Percentiles rank a stretch among this genome's conserved stretches.
These are phyloP conservation scores for Ascaphus truei DNA, from an alignment of 2,113 vertebrate genomes.

Conservation along the genomic window DNA sequence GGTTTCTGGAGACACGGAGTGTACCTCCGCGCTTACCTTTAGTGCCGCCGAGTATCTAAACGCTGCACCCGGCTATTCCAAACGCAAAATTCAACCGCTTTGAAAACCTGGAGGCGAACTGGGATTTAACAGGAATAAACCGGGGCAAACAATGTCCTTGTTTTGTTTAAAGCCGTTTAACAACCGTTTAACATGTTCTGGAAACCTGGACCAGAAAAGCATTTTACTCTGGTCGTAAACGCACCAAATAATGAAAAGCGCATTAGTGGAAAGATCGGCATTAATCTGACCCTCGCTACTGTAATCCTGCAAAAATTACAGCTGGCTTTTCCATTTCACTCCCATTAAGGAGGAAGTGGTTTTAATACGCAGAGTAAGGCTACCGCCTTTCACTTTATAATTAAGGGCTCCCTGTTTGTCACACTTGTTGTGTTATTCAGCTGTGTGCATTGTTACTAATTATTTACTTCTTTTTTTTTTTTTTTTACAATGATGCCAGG, in stretches of 20 bases:
- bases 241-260: slow-evolving; percentile 55
- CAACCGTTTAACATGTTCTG: slow-evolving; percentile 56
- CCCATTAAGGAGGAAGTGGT: slow-evolving; percentile 55
- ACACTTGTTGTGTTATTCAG: slow-evolving; percentile 46
- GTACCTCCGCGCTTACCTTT: neutral
- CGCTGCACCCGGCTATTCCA: neutral
- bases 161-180: slow-evolving; percentile 55
- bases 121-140: neutral
- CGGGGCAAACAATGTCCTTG: slow-evolving; percentile 48
- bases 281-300: slow-evolving; percentile 53
- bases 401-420: slow-evolving; percentile 55
- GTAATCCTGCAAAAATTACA: slow-evolving; percentile 54
- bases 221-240: slow-evolving; percentile 56
- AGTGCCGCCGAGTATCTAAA: neutral
- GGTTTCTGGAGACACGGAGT: too few relatives aligned
- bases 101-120: neutral
- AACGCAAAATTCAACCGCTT: neutral
- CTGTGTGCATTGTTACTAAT: slow-evolving; percentile 48
- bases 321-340: slow-evolving; percentile 56
- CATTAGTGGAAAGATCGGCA: slow-evolving; percentile 59
- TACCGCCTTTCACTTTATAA: slow-evolving; percentile 53
- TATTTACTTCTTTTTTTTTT: slow-evolving; percentile 41
- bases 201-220: slow-evolving; percentile 55
- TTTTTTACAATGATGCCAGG: slow-evolving; percentile 18
- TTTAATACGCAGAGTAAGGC: slow-evolving; percentile 48